Conservation (phyloP, 2,888 invertebrate genomes). For the Metellina segmentata region DNA sequence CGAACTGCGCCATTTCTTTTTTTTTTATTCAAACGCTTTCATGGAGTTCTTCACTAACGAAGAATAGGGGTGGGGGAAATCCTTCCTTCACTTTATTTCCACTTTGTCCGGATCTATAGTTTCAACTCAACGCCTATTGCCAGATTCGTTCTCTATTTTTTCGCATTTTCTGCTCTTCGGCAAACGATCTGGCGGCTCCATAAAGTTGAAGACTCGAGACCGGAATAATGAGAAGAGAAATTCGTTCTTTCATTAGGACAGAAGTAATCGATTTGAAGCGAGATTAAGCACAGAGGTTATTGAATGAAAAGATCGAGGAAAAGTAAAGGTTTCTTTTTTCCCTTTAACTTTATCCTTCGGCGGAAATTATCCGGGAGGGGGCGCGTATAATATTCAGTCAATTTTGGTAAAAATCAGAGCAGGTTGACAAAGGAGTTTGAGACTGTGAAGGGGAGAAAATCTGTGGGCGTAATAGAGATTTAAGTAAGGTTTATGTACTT, state of each 20-base stretch:
- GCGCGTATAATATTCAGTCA: neutral
- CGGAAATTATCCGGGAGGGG: slow-evolving; percentile 8
- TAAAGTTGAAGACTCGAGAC: neutral
- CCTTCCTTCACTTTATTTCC: slow-evolving; percentile 20
- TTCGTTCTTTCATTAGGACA: slow-evolving; percentile 43
- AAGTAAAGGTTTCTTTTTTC: neutral
- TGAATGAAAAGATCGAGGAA: slow-evolving; percentile 30
- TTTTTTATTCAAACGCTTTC: neutral
- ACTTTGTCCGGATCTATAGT: neutral
- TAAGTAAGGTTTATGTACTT: neutral
- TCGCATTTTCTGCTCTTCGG: neutral
- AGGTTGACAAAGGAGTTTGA: neutral
- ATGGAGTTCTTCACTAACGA: slow-evolving; percentile 1
- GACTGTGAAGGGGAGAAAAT: no score
- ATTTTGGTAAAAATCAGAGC: slow-evolving; percentile 2
- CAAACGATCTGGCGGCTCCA: neutral
- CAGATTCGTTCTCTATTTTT: neutral
- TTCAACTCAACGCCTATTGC: slow-evolving; percentile 25
- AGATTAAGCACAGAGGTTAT: slow-evolving; percentile 45
- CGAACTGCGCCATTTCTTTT: neutral
- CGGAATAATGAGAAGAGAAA: neutral
- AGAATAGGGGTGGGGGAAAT: slow-evolving; percentile 39
- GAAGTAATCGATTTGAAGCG: slow-evolving; percentile 40
- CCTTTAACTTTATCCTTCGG: neutral
- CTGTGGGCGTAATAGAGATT: neutral